Evolutionary conservation across 2,888 invertebrate species (phyloP).

Genomic region (Andrena fulva): DNA sequence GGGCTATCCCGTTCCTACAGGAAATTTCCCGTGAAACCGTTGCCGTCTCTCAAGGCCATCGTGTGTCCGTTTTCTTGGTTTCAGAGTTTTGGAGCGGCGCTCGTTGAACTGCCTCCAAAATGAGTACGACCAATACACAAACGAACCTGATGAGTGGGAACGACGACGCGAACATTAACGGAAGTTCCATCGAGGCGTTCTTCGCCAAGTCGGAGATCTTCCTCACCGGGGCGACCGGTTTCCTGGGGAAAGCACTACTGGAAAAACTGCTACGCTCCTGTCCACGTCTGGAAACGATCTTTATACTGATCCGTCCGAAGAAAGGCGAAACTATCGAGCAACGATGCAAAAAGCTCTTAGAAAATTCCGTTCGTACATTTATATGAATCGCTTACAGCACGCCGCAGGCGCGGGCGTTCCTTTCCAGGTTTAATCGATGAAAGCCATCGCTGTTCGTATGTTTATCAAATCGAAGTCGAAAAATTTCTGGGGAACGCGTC

Average conservation of each 20-base stretch:
- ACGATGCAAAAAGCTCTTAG: conserved; percentile 90
- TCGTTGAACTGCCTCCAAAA: conserved; percentile 66
- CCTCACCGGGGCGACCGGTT: conserved; percentile 92
- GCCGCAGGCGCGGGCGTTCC: too few relatives aligned
- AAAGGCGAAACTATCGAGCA: conserved; percentile 89
- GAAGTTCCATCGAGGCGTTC: conserved; percentile 84
- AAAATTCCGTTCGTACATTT: conserved; percentile 87
- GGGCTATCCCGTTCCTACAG: too few relatives aligned
- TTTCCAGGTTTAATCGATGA: neutral
- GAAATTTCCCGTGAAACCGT: too few relatives aligned
- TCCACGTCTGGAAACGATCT: conserved; percentile 91
- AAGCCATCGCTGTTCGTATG: neutral
- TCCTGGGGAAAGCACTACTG: conserved; percentile 96
- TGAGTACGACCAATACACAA: conserved; percentile 80
- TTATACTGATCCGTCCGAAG: conserved; percentile 93
- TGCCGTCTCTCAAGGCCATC: too few relatives aligned
- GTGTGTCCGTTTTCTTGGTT: neutral
- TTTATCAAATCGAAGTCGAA: too few relatives aligned
- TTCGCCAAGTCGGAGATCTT: conserved; percentile 86
- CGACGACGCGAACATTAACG: conserved; percentile 70
- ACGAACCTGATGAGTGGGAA: conserved; percentile 69
- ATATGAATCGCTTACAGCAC: neutral
- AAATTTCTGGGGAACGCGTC: too few relatives aligned
- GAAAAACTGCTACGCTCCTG: conserved; percentile 96
- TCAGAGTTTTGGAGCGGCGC: conserved; percentile 57